Evolutionary conservation across 2,113 vertebrate genomes (phyloP).

Genomic region (Acanthochromis polyacanthus): DNA sequence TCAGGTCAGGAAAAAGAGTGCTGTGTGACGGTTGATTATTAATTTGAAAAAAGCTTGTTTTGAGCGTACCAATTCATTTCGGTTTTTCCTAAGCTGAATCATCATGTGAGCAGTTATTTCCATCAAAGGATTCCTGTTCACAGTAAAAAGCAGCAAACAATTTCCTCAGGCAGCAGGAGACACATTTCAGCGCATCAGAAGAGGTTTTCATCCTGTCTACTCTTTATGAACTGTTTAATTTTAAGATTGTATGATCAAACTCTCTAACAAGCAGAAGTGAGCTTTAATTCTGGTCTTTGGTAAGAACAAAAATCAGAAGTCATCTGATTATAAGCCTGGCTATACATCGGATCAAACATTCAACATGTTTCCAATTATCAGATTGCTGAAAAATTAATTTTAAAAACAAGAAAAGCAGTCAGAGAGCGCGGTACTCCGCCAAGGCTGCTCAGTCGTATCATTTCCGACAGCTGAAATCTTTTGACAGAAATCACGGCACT

Average conservation of each 20-base stretch:
- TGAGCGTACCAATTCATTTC: neutral
- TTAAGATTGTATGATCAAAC: neutral
- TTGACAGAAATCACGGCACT: too few relatives aligned
- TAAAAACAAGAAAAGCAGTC: too few relatives aligned
- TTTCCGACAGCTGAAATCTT: too few relatives aligned
- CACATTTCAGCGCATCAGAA: neutral
- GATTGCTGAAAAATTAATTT: too few relatives aligned
- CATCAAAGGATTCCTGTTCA: slow-evolving; percentile 5
- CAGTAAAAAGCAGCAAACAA: neutral
- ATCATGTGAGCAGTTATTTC: neutral
- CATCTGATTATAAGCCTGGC: too few relatives aligned
- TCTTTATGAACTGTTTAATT: neutral
- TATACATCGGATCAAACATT: too few relatives aligned
- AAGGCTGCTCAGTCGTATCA: too few relatives aligned
- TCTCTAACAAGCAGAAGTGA: neutral
- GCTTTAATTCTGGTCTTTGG: neutral
- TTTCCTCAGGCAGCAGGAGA: neutral
- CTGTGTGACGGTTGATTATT: neutral
- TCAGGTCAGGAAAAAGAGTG: neutral
- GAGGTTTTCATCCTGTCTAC: neutral
- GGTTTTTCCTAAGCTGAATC: neutral
- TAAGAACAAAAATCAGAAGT: too few relatives aligned
- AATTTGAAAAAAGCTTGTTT: neutral
- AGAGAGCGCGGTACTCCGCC: too few relatives aligned
- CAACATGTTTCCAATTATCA: too few relatives aligned